phyloP scores from a whole-genome alignment of 2,797 vertebrate species.

The Hapalemur alaotrensis region DNA sequence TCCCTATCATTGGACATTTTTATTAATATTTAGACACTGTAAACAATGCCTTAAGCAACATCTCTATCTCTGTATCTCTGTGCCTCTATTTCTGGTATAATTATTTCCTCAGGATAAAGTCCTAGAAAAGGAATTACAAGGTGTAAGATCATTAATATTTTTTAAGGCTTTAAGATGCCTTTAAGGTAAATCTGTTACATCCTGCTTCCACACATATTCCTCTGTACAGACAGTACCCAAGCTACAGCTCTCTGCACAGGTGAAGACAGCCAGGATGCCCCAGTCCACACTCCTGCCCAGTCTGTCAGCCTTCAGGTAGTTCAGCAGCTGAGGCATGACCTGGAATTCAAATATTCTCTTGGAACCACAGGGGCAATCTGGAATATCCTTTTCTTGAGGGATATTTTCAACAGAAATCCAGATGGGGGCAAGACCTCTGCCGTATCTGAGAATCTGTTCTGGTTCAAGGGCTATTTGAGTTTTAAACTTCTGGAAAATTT shows the following conservation, averaged over 20 bases:
- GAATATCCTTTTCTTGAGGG: slow-evolving; percentile 90
- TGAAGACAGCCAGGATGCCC: slow-evolving; percentile 92
- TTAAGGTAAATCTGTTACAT: slow-evolving; percentile 80
- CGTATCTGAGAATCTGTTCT: not conserved
- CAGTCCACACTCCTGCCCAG: slow-evolving; percentile 95
- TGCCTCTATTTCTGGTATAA: not conserved
- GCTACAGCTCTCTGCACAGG: slow-evolving; percentile 89
- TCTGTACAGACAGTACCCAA: slow-evolving; percentile 79
- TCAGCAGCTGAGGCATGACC: slow-evolving; percentile 98
- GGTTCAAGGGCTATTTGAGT: not conserved
- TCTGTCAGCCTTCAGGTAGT: slow-evolving; percentile 92
- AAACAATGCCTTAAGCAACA: not conserved
- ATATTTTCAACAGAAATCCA: slow-evolving; percentile 78
- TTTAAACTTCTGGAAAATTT: not conserved
- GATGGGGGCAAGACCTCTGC: not conserved
- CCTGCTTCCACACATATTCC: slow-evolving; percentile 98
- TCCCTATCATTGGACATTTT: not conserved
- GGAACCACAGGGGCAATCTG: slow-evolving; percentile 92
- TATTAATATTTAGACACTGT: not conserved
- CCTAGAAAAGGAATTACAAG: not conserved
- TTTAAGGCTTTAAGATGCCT: too few species aligned
- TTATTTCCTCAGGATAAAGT: not conserved
- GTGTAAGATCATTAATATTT: not conserved
- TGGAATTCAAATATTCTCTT: slow-evolving; percentile 96
- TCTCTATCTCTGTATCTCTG: not conserved